Base-by-base conservation (phyloP, 2,888 invertebrate genomes). In the Nomada lathburiana region DNA sequence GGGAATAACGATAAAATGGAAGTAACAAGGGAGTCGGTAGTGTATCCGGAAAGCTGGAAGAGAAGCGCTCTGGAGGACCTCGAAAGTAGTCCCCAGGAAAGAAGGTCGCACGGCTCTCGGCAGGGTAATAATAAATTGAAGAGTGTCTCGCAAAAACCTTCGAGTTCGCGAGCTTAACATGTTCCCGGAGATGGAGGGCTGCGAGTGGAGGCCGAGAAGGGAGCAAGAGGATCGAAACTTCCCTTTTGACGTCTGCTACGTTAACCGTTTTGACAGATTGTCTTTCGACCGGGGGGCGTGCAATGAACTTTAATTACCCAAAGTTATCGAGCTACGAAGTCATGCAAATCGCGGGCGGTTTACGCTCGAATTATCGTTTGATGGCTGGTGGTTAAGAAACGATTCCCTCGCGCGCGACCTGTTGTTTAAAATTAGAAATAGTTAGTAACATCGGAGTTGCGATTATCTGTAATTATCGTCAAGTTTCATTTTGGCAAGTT, bases 71-170 rank as follows among this genome's bases (percentile, higher is more conserved):
- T 65, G 63, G 23, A 68, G 70, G 71, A 50, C 11, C 50, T 57
- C 36, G 57, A 42, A 53, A 50, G 53, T 42, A 29, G 82, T 68
- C 68, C 44, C 57, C 65, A 53, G 50, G 71, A 68, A 50, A 36
- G 67, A 62, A 50, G 67, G 59, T 63, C 74, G 53, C 23, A 67
- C 52, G 59, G 74, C 57, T 64, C 75, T 73, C 65, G 26, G 53
- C 71, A 3, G 77, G 77, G 84, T 84, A 84, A 84, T 84, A 84
- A 84, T 84, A 84, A 84, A 84, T 84, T 84, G 83, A 84, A 84
- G 84, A 84, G 80, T 44, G 84, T 74, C 84, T 83, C 80, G 79
- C 84, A 84, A 84, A 84, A 80, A 84, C 83, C 76, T 83, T 68
- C 72, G 52, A 76, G 69, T 80, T 76, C 76, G 76, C 67, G 67